Percentiles rank a stretch among this genome's conserved stretches.
Conservation (phyloP, 2,797 vertebrate genomes). For the Neopelma chrysocephalum region DNA sequence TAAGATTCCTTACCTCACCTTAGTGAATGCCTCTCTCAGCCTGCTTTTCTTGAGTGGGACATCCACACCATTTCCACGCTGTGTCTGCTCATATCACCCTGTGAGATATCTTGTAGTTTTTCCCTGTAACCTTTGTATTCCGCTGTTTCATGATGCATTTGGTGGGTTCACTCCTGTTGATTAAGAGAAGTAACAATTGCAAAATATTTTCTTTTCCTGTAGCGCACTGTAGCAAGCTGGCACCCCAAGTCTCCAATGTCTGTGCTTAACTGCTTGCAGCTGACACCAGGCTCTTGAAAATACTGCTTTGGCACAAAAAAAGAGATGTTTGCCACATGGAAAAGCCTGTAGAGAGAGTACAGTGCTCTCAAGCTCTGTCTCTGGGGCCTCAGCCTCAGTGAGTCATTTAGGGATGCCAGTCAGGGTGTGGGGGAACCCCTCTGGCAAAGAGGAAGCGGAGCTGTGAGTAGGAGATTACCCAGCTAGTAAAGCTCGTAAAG, state of each 20-base stretch:
- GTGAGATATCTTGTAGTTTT: neutral
- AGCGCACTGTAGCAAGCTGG: neutral
- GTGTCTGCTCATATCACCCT: rapidly evolving
- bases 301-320: neutral
- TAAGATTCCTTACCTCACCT: neutral
- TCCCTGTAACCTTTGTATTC: neutral
- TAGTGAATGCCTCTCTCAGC: neutral
- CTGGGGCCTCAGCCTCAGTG: neutral
- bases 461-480: neutral
- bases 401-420: neutral
- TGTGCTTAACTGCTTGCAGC: neutral
- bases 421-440: rapidly evolving
- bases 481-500: rapidly evolving
- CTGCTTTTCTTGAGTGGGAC: neutral
- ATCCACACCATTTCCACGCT: neutral
- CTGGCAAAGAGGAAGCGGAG: neutral
- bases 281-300: neutral
- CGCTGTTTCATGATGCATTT: neutral
- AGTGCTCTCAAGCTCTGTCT: neutral
- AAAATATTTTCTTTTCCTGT: neutral
- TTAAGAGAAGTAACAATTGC: neutral
- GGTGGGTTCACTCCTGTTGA: neutral
- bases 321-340: rapidly evolving
- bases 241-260: neutral
- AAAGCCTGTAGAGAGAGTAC: neutral